Evolutionary conservation across 1,140 invertebrate genomes (phyloP).

Genomic region (Sarcophaga peregrina): DNA sequence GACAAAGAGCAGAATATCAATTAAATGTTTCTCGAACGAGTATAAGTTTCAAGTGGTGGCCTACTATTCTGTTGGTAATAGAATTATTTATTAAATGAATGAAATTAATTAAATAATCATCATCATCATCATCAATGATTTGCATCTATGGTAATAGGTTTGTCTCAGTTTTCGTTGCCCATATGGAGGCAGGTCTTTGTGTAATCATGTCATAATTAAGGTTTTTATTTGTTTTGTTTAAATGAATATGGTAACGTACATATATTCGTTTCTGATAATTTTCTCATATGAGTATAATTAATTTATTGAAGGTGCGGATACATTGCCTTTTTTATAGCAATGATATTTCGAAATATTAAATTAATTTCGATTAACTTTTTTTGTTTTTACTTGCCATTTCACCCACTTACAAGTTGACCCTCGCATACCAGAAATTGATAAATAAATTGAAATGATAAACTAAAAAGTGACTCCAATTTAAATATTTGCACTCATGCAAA

Average conservation of each 20-base stretch:
- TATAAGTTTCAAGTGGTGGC: too few species aligned
- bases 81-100: neutral
- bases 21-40: too few species aligned
- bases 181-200: neutral
- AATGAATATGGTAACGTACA: neutral
- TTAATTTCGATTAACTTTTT: neutral
- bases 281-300: neutral
- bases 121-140: neutral
- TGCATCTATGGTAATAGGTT: too few species aligned
- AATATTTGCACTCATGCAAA: neutral
- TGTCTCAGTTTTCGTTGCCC: neutral
- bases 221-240: neutral
- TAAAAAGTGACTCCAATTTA: neutral
- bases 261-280: neutral
- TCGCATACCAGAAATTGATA: neutral
- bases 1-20: too few species aligned
- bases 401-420: neutral
- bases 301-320: neutral
- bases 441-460: conserved; percentile 11
- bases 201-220: neutral
- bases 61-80: neutral
- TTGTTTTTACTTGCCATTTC: neutral
- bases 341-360: neutral
- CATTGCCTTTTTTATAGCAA: too few species aligned
- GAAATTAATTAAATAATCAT: conserved; percentile 10